These are phyloP conservation scores for Cheumatopsyche charites DNA, from an alignment of 1,140 invertebrate species.

Conservation along the genomic window DNA sequence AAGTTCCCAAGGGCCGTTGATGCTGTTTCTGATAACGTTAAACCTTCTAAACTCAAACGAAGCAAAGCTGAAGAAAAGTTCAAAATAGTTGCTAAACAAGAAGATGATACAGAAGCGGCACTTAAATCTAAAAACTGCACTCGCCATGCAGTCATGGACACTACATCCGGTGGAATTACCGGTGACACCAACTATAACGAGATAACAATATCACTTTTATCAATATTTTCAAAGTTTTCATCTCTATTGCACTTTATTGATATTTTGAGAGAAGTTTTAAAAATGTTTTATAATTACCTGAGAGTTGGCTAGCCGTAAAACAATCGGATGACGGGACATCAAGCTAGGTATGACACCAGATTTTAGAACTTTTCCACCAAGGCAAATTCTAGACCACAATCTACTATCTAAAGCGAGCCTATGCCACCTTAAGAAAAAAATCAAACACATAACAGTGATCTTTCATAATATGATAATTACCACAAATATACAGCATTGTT, in stretches of 20 bases:
- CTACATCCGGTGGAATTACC: constrained; percentile 55
- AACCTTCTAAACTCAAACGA: constrained; percentile 84
- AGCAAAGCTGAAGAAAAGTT: constrained; percentile 71
- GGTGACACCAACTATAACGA: constrained; percentile 60
- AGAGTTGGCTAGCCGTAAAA: constrained; percentile 77
- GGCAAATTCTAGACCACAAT: constrained; percentile 82
- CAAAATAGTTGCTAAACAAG: constrained; percentile 69
- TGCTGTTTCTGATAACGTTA: constrained; percentile 66
- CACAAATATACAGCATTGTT: too few species aligned
- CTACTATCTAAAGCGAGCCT: constrained; percentile 79
- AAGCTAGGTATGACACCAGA: constrained; percentile 73
- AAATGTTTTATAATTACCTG: constrained; percentile 61
- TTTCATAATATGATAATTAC: too few species aligned
- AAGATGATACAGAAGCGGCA: constrained; percentile 70
- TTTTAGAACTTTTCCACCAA: constrained; percentile 71
- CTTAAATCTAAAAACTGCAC: constrained; percentile 85
- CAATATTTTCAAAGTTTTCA: too few species aligned
- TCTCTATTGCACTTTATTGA: too few species aligned
- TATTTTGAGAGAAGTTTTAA: too few species aligned
- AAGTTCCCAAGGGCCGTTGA: constrained; percentile 71
- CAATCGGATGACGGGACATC: constrained; percentile 72
- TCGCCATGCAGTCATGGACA: constrained; percentile 52
- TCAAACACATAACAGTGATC: constrained; percentile 54
- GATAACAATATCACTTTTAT: neutral
- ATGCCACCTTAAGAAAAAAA: constrained; percentile 64